phyloP scores from a whole-genome alignment of 2,113 vertebrate genomes.

The Tupaia chinensis region DNA sequence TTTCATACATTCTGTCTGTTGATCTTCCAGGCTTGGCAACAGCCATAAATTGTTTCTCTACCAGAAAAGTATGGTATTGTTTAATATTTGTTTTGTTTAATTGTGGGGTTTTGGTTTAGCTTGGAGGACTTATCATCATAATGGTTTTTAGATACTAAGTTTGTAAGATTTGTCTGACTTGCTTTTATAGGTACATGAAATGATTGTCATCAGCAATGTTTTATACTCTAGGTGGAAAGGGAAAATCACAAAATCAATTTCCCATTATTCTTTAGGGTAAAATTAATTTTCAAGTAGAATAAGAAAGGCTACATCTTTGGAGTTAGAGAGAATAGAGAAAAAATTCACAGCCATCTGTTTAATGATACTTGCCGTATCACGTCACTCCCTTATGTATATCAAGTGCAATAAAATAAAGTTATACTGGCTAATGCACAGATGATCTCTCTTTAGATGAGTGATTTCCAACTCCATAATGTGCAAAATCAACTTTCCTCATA shows the following conservation, averaged over 20 bases:
- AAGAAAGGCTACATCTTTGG: conserved; percentile 32
- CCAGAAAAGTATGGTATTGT: neutral
- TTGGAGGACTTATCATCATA: neutral
- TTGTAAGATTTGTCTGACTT: neutral
- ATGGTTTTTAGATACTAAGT: neutral
- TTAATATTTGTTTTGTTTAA: neutral
- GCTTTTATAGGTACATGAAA: neutral
- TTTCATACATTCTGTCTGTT: neutral
- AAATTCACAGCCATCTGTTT: conserved; percentile 59
- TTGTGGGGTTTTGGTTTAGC: neutral
- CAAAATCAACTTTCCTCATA: conserved; percentile 58
- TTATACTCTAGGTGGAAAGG: neutral
- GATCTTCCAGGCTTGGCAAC: neutral
- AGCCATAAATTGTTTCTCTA: neutral
- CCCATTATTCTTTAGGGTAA: conserved; percentile 39
- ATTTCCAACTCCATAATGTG: conserved; percentile 57
- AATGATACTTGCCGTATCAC: conserved; percentile 55
- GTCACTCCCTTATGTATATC: conserved; percentile 59
- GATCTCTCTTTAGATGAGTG: conserved; percentile 67
- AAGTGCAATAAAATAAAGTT: conserved; percentile 61
- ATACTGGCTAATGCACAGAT: conserved; percentile 62
- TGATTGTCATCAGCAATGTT: neutral
- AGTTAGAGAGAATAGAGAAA: neutral
- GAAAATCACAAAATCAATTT: neutral
- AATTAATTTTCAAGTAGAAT: conserved; percentile 48